Percentiles rank a stretch among this genome's conserved stretches.
These are phyloP conservation scores for Lepidocolaptes lacrymiger DNA, from an alignment of 2,797 vertebrate genomes.

Conservation along the genomic window DNA sequence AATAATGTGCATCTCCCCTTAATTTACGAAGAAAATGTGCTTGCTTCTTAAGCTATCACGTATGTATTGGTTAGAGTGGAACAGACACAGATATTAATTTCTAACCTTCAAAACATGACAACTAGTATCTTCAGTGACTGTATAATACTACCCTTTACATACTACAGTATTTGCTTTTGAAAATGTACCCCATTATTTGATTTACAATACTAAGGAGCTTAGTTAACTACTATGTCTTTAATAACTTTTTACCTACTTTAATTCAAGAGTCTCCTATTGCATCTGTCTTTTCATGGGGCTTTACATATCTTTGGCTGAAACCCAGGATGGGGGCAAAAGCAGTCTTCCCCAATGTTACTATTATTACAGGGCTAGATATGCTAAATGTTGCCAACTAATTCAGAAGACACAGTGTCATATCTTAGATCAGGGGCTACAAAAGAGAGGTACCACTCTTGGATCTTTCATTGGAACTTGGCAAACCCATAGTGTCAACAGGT, in stretches of 20 bases:
- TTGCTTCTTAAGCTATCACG: not conserved
- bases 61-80: not conserved
- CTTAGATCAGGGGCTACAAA: not conserved
- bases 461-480: not conserved
- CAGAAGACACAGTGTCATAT: not conserved
- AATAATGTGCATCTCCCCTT: not conserved
- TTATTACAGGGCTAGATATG: not conserved
- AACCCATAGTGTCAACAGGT: not conserved
- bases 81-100: not conserved
- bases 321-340: not conserved
- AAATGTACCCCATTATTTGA: not conserved
- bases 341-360: not conserved
- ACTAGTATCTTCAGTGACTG: not conserved
- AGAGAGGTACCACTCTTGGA: not conserved
- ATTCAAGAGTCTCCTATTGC: not conserved
- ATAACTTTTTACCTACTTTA: not conserved
- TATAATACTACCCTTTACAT: not conserved
- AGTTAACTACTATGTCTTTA: not conserved
- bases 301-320: not conserved
- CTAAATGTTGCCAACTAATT: not conserved
- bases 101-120: not conserved
- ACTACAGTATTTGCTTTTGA: not conserved
- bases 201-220: not conserved
- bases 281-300: not conserved
- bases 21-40: not conserved